Percentiles rank a stretch among this genome's conserved stretches.
Conservation (phyloP, 2,797 vertebrate species). For the Molothrus ater region DNA sequence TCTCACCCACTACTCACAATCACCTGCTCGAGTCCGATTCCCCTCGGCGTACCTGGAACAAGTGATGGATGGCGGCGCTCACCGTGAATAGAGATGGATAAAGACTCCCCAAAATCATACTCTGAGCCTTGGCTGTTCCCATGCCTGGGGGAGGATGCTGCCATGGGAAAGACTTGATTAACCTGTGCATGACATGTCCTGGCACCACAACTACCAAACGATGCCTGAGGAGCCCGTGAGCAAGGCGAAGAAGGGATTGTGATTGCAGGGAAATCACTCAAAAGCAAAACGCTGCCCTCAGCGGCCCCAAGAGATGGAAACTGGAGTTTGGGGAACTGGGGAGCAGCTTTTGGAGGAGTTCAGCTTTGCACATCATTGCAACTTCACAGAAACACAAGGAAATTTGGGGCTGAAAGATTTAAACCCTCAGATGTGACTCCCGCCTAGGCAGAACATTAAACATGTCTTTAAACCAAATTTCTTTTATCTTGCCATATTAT, state of each 20-base stretch:
- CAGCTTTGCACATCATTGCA: fast-evolving
- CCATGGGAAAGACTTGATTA: fast-evolving
- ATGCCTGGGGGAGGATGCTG: background rate
- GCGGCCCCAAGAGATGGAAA: background rate
- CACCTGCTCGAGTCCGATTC: background rate
- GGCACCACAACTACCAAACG: background rate
- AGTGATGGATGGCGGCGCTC: fast-evolving
- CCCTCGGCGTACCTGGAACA: background rate
- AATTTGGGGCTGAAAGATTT: background rate
- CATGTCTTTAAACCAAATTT: background rate
- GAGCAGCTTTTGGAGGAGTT: background rate
- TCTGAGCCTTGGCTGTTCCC: background rate
- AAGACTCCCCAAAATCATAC: background rate
- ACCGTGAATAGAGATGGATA: fast-evolving
- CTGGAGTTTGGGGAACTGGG: background rate
- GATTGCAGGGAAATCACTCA: background rate
- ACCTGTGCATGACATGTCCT: background rate
- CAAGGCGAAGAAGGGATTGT: fast-evolving
- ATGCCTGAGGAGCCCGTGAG: background rate
- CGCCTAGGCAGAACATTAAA: background rate
- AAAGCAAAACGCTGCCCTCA: background rate
- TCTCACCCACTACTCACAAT: fast-evolving
- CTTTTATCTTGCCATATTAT: background rate
- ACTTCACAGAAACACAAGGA: background rate
- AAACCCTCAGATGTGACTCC: fast-evolving